Evolutionary conservation across 1,140 invertebrate species (phyloP), one percentile per base, ranked within the genome.

Genomic region (Bemisia tabaci): DNA sequence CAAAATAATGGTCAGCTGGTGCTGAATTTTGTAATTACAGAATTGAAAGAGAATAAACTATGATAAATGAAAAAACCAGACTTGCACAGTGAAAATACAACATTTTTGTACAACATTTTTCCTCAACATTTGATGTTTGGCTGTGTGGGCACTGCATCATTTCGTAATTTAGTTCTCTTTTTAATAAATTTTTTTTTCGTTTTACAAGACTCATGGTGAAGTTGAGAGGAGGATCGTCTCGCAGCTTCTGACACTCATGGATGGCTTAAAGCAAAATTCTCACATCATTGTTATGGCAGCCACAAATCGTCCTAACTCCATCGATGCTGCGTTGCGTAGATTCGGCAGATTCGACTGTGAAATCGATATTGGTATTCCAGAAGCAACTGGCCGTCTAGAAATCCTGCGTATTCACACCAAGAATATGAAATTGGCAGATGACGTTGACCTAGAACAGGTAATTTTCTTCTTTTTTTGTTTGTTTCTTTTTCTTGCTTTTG

Each of bases 221-320:
- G 97, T 99, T 1, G 97, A 99, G 78, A 84, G 97, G 71, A 88
- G 97, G 74, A 99, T 99, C 74, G 97, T 99, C 1, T 99, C 97
- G 1, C 97, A 99, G 80, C 79, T 99, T 62, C 78, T 99, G 59
- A 99, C 97, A 0, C 81, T 99, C 67, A 99, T 99, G 97, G 97
- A 99, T 77, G 97, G 97, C 65, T 87, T 99, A 82, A 99, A 99
- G 80, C 97, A 99, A 78, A 92, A 95, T 67, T 89, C 94, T 17
- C 95, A 98, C 79, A 93, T 98, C 48, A 97, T 99, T 75, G 97
- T 99, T 0, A 99, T 99, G 94, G 97, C 97, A 26, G 97, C 97
- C 23, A 99, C 97, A 1, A 99, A 99, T 80, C 83, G 97, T 68
- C 97, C 97, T 12, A 99, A 99, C 78, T 98, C 94, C 22, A 97